Conservation (phyloP, 2,797 vertebrate genomes). For the Erithacus rubecula region DNA sequence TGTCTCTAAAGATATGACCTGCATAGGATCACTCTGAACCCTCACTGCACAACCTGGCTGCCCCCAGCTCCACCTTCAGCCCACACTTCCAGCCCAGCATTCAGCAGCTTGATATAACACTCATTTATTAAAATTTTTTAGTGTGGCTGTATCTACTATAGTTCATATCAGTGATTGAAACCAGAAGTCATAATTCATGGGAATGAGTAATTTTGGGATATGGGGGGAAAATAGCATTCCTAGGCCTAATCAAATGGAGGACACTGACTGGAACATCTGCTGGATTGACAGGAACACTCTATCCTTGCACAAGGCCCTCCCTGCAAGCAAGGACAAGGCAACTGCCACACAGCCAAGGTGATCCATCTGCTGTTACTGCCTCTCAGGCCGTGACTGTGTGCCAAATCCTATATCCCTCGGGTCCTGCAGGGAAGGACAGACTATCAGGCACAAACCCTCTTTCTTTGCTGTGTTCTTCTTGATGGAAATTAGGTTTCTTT, state of each 20-base stretch:
- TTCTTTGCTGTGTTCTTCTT: neutral
- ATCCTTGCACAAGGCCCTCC: slow-evolving; percentile 24
- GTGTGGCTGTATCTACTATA: neutral
- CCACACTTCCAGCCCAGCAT: neutral
- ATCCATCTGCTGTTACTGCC: neutral
- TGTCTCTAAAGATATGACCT: neutral
- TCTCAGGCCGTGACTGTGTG: neutral
- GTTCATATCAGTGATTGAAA: neutral
- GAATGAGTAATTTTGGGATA: neutral
- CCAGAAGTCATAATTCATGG: neutral
- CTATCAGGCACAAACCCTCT: neutral
- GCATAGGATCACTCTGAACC: accelerated
- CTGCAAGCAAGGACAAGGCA: slow-evolving; percentile 44
- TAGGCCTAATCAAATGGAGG: neutral
- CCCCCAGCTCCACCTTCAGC: too few species aligned
- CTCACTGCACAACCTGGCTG: accelerated
- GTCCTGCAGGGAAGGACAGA: neutral
- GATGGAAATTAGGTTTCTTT: neutral
- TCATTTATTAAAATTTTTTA: neutral
- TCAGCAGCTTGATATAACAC: neutral
- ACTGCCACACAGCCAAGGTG: neutral
- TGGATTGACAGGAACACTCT: neutral
- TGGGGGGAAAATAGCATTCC: neutral
- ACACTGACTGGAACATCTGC: accelerated
- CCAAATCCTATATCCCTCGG: neutral